These are phyloP conservation scores for Amazona guildingii DNA, from an alignment of 2,113 vertebrate genomes.

Conservation along the genomic window DNA sequence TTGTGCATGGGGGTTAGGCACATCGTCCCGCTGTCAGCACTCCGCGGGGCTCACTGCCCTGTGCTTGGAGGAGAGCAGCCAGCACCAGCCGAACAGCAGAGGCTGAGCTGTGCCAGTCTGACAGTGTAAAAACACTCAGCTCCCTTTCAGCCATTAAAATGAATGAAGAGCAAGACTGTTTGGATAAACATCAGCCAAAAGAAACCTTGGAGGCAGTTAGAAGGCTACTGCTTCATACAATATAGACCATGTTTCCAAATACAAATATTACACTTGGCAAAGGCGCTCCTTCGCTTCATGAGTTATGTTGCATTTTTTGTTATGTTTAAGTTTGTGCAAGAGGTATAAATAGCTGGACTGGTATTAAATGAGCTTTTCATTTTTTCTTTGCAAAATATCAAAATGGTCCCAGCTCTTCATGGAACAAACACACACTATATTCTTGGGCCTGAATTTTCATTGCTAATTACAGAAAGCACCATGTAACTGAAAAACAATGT, in stretches of 20 bases:
- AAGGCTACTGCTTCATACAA: slow-evolving; percentile 72
- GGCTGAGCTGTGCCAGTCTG: slow-evolving; percentile 13
- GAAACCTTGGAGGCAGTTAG: slow-evolving; percentile 71
- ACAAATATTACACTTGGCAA: slow-evolving; percentile 82
- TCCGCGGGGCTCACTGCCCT: not conserved
- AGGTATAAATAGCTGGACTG: slow-evolving; percentile 57
- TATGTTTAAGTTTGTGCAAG: slow-evolving; percentile 70
- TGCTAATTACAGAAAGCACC: slow-evolving; percentile 35
- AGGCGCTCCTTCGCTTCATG: slow-evolving; percentile 57
- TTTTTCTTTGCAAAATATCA: slow-evolving; percentile 31
- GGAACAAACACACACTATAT: slow-evolving; percentile 51
- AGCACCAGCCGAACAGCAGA: not conserved
- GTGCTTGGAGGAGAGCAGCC: not conserved
- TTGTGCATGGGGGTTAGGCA: not conserved
- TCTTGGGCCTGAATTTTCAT: slow-evolving; percentile 34
- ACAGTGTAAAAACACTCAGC: slow-evolving; percentile 52
- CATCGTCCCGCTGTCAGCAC: not conserved
- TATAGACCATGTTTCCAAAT: slow-evolving; percentile 74
- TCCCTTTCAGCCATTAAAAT: slow-evolving; percentile 62
- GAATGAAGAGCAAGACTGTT: slow-evolving; percentile 73
- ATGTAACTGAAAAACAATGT: slow-evolving; percentile 25
- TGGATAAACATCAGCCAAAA: slow-evolving; percentile 71
- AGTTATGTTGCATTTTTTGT: slow-evolving; percentile 69
- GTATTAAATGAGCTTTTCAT: slow-evolving; percentile 67
- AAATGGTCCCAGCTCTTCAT: slow-evolving; percentile 25